Evolutionary conservation across 2,888 invertebrate species (phyloP).

Genomic region (Chydorus sphaericus): DNA sequence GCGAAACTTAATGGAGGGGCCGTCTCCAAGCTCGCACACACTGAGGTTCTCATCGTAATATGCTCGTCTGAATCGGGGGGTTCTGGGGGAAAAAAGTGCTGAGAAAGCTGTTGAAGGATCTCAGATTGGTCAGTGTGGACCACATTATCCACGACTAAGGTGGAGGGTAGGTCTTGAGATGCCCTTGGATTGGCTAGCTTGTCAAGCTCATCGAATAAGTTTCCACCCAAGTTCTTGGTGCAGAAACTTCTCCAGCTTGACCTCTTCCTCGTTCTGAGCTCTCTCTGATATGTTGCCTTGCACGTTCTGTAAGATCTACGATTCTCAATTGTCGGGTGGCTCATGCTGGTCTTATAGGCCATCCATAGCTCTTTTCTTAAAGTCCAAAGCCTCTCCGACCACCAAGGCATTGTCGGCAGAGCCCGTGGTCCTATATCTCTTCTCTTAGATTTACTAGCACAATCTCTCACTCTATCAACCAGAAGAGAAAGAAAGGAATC

Average conservation of each 20-base stretch:
- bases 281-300: not conserved
- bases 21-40: not conserved
- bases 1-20: not conserved
- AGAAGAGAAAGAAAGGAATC: not conserved
- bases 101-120: not conserved
- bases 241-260: not conserved
- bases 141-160: not conserved
- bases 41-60: not conserved
- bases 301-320: not conserved
- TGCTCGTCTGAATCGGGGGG: not conserved
- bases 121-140: not conserved
- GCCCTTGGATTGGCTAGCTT: not conserved
- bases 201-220: not conserved
- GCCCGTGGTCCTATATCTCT: not conserved
- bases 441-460: not conserved
- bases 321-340: not conserved
- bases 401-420: not conserved
- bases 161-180: not conserved
- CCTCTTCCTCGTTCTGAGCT: not conserved
- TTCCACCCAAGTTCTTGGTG: not conserved
- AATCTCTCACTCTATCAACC: not conserved
- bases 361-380: not conserved
- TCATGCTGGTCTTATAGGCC: not conserved
- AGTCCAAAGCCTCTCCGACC: not conserved
- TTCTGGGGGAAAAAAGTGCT: not conserved